Conservation (phyloP, 2,113 vertebrate genomes). For the Hypocryptadius cinnamomeus region DNA sequence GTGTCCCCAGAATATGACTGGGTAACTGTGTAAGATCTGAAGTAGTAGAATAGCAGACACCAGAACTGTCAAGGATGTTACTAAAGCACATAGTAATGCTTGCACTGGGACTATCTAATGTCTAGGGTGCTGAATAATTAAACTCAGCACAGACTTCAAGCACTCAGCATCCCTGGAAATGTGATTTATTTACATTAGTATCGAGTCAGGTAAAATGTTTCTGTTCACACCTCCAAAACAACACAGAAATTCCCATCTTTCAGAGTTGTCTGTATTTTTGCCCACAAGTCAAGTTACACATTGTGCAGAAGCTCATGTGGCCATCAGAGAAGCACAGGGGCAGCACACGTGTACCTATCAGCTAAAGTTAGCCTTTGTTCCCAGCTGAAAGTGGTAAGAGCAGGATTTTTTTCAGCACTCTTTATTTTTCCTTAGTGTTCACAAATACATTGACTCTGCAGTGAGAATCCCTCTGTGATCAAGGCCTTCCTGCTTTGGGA, state of each 20-base stretch:
- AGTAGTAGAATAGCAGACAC: no score
- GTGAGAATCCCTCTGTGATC: not conserved
- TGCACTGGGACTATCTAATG: not conserved
- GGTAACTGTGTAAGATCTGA: no score
- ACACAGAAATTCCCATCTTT: not conserved
- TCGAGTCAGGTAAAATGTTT: not conserved
- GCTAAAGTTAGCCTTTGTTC: not conserved
- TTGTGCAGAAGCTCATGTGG: not conserved
- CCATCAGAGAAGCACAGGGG: not conserved
- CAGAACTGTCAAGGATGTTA: not conserved
- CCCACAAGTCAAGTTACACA: not conserved
- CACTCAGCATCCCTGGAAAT: not conserved
- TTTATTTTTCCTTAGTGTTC: not conserved
- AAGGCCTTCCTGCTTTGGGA: not conserved
- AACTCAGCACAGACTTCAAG: not conserved
- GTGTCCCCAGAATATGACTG: not conserved
- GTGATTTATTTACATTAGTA: not conserved
- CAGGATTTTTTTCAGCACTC: not conserved
- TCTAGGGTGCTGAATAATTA: not conserved
- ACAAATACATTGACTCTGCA: not conserved
- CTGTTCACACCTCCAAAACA: not conserved
- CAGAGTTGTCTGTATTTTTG: not conserved
- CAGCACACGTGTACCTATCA: not conserved
- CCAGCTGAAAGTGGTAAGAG: not conserved
- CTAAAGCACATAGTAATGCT: not conserved